Base-by-base conservation (phyloP, 2,113 vertebrate genomes). In the Speoplatyrhinus poulsoni region DNA sequence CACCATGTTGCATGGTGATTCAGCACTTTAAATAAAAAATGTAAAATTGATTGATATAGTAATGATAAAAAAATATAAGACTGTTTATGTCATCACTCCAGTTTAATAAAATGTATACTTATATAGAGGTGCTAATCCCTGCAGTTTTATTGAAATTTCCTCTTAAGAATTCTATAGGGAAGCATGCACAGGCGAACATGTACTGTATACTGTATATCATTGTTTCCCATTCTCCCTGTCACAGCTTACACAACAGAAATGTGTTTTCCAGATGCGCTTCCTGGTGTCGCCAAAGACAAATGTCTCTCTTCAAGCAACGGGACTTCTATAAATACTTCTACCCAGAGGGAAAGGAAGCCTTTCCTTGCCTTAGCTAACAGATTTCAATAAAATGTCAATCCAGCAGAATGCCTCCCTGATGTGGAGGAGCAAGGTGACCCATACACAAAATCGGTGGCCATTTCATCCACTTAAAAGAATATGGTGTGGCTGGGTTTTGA, bases 181-280 rank as follows among this genome's bases (percentile, higher is more conserved):
- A 6, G 7, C 36, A 41, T 41, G 1, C 36, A 41, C 36, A 41
- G 4, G 7, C 5, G 36, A 6, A 41, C 5, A 41, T 41, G 36
- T 41, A 6, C 36, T 41, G 36, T 41, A 41, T 41, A 41, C 26
- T 26, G 26, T 41, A 41, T 41, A 41, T 41, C 69, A 82, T 82
- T 82, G 71, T 83, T 69, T 74, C 49, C 36, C 8, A 49, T 62
- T 62, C 8, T 10, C 58, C 41, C 64, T 8, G 50, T 3, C 26
- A 50, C 10, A 10, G 15, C 56, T 72, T 17, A 56, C 7, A 49
- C 55, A 75, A 49, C 47, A 52, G 7, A 69, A 82, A 92, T 79
- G 74, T 73, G 41, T 88, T 88, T 73, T 88, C 72, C 91, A 92
- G 89, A 92, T 92, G 90, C 57, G 79, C 85, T 90, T 91, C 76